phyloP scores from a whole-genome alignment of 2,888 invertebrate genomes.

The Conchocele bisecta region DNA sequence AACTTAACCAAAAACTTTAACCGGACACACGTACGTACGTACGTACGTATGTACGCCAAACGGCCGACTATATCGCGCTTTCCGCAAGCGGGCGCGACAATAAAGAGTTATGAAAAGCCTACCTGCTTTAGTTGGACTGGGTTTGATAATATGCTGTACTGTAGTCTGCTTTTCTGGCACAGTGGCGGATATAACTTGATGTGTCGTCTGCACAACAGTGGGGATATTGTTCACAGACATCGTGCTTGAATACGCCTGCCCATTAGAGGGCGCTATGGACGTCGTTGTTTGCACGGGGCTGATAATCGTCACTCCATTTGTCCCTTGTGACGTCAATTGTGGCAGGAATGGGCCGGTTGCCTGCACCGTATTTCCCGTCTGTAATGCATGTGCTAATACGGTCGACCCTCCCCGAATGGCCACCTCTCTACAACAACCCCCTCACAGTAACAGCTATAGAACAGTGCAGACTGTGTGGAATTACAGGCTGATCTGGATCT shows the following conservation, averaged over 20 bases:
- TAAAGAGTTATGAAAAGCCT: neutral
- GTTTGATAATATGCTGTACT: slow-evolving; percentile 60
- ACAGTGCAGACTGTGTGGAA: too few species aligned
- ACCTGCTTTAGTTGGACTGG: slow-evolving; percentile 76
- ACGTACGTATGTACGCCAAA: too few species aligned
- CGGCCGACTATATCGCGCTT: too few species aligned
- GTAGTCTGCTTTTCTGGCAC: slow-evolving; percentile 56
- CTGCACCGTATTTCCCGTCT: slow-evolving; percentile 59
- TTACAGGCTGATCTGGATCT: too few species aligned
- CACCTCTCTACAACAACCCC: too few species aligned
- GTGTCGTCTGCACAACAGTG: slow-evolving; percentile 50
- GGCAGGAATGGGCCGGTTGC: slow-evolving; percentile 68
- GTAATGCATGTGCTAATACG: too few species aligned
- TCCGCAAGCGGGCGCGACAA: too few species aligned
- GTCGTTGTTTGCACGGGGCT: slow-evolving; percentile 63
- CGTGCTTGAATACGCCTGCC: slow-evolving; percentile 62
- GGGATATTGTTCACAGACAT: slow-evolving; percentile 57
- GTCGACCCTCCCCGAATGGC: too few species aligned
- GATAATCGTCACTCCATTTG: slow-evolving; percentile 65
- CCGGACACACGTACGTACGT: too few species aligned
- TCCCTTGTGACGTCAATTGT: slow-evolving; percentile 60
- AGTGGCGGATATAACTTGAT: slow-evolving; percentile 62
- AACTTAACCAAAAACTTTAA: too few species aligned
- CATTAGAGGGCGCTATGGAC: slow-evolving; percentile 59
- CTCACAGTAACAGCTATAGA: too few species aligned